Conservation (phyloP, 2,888 invertebrate genomes). For the Cephus pulcher region DNA sequence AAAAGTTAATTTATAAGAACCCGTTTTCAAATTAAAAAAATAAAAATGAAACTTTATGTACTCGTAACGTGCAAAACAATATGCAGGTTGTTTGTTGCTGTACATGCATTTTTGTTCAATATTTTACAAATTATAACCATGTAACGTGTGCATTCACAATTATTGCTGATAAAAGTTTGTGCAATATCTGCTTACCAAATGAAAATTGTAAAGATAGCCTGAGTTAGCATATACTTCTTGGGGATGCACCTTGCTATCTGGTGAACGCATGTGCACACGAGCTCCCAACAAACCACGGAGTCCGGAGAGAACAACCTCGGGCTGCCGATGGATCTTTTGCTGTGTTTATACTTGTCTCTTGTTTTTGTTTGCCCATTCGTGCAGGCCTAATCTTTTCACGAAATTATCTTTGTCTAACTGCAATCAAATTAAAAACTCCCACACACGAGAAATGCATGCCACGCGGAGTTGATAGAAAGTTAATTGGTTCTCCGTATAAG, state of each 20-base stretch:
- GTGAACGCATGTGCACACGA: slow-evolving; percentile 40
- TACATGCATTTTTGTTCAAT: neutral
- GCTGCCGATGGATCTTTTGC: slow-evolving; percentile 49
- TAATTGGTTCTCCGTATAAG: slow-evolving; percentile 32
- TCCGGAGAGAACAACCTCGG: slow-evolving; percentile 38
- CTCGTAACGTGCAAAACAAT: neutral
- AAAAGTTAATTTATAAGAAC: neutral
- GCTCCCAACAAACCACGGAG: slow-evolving; percentile 36
- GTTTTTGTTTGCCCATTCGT: slow-evolving; percentile 40
- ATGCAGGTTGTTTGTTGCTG: neutral
- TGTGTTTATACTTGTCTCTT: slow-evolving; percentile 49
- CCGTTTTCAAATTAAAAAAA: neutral
- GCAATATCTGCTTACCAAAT: neutral
- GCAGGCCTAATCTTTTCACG: slow-evolving; percentile 34
- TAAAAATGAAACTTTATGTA: neutral
- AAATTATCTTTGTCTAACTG: slow-evolving; percentile 23
- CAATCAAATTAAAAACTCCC: slow-evolving; percentile 33
- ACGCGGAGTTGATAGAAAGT: slow-evolving; percentile 49
- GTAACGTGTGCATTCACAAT: neutral
- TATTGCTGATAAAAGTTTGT: neutral
- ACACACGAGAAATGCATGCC: slow-evolving; percentile 47
- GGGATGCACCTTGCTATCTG: slow-evolving; percentile 10
- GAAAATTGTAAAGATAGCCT: neutral
- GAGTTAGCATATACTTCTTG: neutral
- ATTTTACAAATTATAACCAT: neutral